Evolutionary conservation across 2,797 vertebrate genomes (phyloP), one percentile per base, ranked within the genome.

Genomic region (Cuniculus paca): DNA sequence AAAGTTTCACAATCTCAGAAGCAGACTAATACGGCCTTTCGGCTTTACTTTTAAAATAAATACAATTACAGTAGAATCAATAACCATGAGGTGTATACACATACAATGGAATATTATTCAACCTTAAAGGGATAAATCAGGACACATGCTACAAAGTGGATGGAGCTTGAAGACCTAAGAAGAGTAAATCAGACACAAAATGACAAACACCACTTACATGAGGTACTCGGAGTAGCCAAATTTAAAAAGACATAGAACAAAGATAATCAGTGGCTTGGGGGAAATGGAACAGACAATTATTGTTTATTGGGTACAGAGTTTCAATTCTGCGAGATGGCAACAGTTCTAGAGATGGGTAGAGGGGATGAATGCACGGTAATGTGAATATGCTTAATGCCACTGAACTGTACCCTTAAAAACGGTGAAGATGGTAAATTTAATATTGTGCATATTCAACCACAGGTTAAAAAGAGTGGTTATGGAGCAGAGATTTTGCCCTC

Each of bases 21-120:
- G 34, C 95, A 93, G 89, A 84, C 92, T 95, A 99, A 97, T 99
- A 99, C 0, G 99, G 99, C 84, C 99, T 98, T 65, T 99, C 99
- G 8, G 58, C 24, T 19, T 36, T 61, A 13, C 1, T 42, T 88
- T 72, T 84, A 34, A 34, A 42, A 82, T 54, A 42, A 60, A 74
- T 42, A 61, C 36, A 88, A 70, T 94, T 86, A 79, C 34, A 36
- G 2, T n/a, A 77, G 68, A 60, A 61, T 83, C n/a, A 91, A 88
- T 34, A 88, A 78, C 48, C 54, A 4, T 72, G 45, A 91, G 72
- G 5, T 56, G 5, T 39, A 93, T 48, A 75, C 19, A 77, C 31
- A 48, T 54, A 54, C 39, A 78, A 88, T 88, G 72, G 54, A 72
- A 56, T 91, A 83, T 94, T 78, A 78, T 63, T 88, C 36, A 85